phyloP scores from a whole-genome alignment of 2,113 vertebrate genomes.

The Poeciliopsis prolifica region DNA sequence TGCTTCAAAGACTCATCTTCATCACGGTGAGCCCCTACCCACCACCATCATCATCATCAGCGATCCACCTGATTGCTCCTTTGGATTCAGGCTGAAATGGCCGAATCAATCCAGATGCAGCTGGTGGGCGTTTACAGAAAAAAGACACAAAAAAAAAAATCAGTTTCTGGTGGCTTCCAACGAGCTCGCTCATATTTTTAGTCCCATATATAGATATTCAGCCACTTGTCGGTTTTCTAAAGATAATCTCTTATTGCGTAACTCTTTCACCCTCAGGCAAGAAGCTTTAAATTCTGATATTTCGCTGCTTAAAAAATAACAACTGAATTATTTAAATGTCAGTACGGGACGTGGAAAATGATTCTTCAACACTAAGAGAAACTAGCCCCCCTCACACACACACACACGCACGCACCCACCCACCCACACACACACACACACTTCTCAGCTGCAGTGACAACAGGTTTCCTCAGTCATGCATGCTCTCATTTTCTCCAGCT shows the following conservation, averaged over 20 bases:
- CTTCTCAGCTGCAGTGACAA: constrained; percentile 60
- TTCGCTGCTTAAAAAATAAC: no score
- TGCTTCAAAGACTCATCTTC: constrained; percentile 77
- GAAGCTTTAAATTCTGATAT: background rate
- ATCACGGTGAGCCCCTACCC: constrained; percentile 66
- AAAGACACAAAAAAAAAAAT: no score
- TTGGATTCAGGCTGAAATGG: background rate
- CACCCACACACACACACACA: background rate
- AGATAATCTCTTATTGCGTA: constrained; percentile 4
- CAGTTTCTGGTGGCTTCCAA: no score
- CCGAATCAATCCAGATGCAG: background rate
- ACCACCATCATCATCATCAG: no score
- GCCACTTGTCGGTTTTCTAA: background rate
- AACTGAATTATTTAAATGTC: no score
- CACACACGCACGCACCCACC: background rate
- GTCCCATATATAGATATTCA: no score
- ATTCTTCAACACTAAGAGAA: no score
- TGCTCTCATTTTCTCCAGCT: background rate
- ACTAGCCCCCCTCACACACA: no score
- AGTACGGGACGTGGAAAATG: no score
- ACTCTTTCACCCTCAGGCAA: accelerated
- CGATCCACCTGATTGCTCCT: background rate
- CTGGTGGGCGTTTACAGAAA: background rate
- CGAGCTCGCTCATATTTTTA: background rate
- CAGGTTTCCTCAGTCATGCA: constrained; percentile 29